A percentile compares a stretch with the other conserved stretches of the same genome.
These are phyloP conservation scores for Brachionus rubens DNA, from an alignment of 1,140 invertebrate species.

Conservation along the genomic window DNA sequence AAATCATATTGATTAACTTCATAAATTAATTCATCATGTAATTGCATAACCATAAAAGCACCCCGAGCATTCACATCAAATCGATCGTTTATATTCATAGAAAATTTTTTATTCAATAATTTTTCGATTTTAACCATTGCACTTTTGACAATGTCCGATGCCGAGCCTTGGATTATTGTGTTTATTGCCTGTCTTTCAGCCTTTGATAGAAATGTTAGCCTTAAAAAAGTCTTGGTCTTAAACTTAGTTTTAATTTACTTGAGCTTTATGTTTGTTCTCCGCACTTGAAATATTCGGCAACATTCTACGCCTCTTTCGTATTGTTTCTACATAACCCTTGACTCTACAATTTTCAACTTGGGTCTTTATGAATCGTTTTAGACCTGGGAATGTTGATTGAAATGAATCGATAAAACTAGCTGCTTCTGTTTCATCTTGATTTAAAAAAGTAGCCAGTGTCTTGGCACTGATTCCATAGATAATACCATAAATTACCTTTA, in stretches of 20 bases:
- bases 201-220: conserved; percentile 63
- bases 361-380: conserved; percentile 24
- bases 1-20: conserved; percentile 71
- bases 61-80: not conserved
- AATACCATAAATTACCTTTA: conserved; percentile 88
- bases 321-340: conserved; percentile 77
- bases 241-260: conserved; percentile 51
- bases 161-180: conserved; percentile 88
- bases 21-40: conserved; percentile 94
- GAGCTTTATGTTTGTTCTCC: conserved; percentile 65
- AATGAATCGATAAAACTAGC: conserved; percentile 76
- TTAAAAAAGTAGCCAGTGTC: conserved; percentile 75
- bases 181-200: conserved; percentile 93
- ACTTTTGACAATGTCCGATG: conserved; percentile 85
- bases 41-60: conserved; percentile 74
- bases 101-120: conserved; percentile 58
- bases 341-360: conserved; percentile 68
- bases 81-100: conserved; percentile 34
- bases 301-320: conserved; percentile 73
- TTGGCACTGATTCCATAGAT: conserved; percentile 93
- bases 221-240: not conserved
- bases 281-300: conserved; percentile 72
- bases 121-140: conserved; percentile 78
- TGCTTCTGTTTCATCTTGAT: conserved; percentile 76
- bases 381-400: conserved; percentile 73